These are phyloP conservation scores for Papilio machaon DNA, from an alignment of 1,140 invertebrate genomes.

Conservation along the genomic window DNA sequence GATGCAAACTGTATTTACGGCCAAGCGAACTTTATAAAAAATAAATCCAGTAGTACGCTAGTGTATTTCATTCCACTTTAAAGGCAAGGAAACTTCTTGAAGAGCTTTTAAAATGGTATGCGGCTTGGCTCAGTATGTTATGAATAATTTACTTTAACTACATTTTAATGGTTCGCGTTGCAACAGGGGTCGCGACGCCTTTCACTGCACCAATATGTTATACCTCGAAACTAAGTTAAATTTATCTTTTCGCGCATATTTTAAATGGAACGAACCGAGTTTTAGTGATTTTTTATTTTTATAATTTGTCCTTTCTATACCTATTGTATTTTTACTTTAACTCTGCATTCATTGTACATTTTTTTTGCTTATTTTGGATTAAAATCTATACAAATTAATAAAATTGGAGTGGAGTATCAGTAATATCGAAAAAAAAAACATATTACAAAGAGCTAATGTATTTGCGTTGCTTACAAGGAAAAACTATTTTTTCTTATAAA, in stretches of 20 bases:
- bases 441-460: no score
- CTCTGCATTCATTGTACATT: neutral
- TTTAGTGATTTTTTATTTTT: conserved; percentile 19
- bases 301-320: neutral
- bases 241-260: conserved; percentile 23
- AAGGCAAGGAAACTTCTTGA: conserved; percentile 33
- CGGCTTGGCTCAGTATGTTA: conserved; percentile 33
- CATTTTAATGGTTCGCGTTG: conserved; percentile 34
- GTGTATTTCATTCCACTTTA: conserved; percentile 23
- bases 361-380: neutral
- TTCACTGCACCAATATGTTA: conserved; percentile 32
- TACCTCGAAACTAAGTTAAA: conserved; percentile 16
- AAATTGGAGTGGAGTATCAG: no score
- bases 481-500: no score
- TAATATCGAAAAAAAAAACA: no score
- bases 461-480: no score
- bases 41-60: neutral
- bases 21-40: conserved; percentile 16
- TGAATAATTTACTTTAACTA: conserved; percentile 37
- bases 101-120: conserved; percentile 35
- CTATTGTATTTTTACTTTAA: neutral
- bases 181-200: conserved; percentile 24
- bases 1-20: neutral
- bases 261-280: conserved; percentile 24
- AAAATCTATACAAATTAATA: no score